Evolutionary conservation across 2,113 vertebrate genomes (phyloP).

Genomic region (Equus quagga): DNA sequence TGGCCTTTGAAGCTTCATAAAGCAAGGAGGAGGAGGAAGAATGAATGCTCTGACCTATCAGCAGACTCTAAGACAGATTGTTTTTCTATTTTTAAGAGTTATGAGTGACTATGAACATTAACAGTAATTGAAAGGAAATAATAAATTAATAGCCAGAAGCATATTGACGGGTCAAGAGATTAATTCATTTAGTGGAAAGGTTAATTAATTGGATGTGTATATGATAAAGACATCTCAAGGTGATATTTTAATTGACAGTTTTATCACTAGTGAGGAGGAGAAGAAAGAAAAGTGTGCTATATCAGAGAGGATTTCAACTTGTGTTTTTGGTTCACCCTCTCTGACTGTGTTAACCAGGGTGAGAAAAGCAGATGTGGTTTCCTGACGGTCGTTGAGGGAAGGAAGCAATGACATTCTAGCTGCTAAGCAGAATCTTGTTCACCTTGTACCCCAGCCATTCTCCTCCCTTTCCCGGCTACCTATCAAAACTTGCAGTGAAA

Average conservation of each 20-base stretch:
- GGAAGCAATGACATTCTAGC: not conserved
- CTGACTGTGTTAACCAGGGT: not conserved
- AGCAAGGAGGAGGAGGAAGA: not conserved
- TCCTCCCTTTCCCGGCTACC: not conserved
- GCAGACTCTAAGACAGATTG: not conserved
- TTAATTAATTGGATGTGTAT: conserved; percentile 66
- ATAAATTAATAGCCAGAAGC: conserved; percentile 54
- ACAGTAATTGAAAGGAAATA: conserved; percentile 34
- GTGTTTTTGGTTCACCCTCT: not conserved
- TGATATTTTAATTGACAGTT: conserved; percentile 49
- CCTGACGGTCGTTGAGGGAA: not conserved
- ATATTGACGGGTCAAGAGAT: conserved; percentile 11
- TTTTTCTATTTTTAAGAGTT: conserved; percentile 43
- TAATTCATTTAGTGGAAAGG: conserved; percentile 67
- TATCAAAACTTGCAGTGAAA: not conserved
- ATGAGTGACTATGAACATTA: not conserved
- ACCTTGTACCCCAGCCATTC: rapidly evolving
- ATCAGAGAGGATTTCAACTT: not conserved
- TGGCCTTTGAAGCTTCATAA: not conserved
- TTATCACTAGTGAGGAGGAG: not conserved
- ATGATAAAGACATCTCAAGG: conserved; percentile 62
- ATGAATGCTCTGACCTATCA: not conserved
- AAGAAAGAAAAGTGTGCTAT: not conserved
- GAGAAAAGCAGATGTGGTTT: not conserved
- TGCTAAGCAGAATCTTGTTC: not conserved